These are phyloP conservation scores for Cataglyphis livida DNA, from an alignment of 2,888 invertebrate genomes.

Conservation along the genomic window DNA sequence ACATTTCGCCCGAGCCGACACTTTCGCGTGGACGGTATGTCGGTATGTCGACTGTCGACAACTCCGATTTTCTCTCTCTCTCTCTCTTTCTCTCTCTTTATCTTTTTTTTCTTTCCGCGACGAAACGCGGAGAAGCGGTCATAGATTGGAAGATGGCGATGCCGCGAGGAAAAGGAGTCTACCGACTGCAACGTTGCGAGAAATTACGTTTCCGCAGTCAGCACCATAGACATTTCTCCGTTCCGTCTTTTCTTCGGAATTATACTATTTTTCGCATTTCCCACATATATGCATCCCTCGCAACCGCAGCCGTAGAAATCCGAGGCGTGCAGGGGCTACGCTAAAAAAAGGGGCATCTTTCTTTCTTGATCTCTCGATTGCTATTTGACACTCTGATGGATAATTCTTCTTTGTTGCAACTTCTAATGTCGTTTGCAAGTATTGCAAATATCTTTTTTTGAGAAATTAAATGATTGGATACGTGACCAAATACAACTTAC, in stretches of 20 bases:
- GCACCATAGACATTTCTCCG: conserved; percentile 73
- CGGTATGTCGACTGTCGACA: conserved; percentile 29
- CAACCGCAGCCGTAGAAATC: conserved; percentile 64
- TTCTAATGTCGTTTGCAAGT: background rate
- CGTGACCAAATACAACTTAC: background rate
- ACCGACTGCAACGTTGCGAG: conserved; percentile 76
- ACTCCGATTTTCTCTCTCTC: background rate
- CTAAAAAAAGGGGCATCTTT: background rate
- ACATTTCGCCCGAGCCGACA: conserved; percentile 63
- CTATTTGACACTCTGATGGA: background rate
- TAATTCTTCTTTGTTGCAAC: conserved; percentile 40
- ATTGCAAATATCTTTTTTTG: background rate
- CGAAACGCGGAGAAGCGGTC: conserved; percentile 36
- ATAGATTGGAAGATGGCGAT: conserved; percentile 53
- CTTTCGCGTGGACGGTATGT: conserved; percentile 53
- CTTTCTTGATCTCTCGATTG: conserved; percentile 4
- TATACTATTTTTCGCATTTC: background rate
- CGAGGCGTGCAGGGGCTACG: background rate
- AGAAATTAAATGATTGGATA: background rate
- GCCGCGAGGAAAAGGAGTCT: conserved; percentile 62
- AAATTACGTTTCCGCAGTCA: conserved; percentile 77
- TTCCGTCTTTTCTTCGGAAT: conserved; percentile 55
- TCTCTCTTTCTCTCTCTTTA: no score
- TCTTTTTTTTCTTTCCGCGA: background rate
- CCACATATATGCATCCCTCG: conserved; percentile 18